phyloP scores from a whole-genome alignment of 2,888 invertebrate genomes.

The Meteorus colon region DNA sequence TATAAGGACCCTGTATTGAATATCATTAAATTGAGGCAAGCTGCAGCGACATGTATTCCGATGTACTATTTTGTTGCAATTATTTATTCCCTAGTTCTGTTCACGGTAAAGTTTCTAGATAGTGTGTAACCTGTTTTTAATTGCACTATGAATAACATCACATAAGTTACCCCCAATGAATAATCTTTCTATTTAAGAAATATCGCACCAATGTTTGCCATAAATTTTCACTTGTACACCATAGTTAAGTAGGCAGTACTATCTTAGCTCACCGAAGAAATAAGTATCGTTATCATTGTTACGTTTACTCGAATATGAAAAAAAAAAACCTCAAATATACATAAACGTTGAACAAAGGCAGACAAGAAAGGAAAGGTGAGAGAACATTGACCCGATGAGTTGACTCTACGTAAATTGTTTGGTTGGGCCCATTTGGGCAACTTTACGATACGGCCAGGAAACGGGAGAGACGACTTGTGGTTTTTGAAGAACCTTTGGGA shows the following conservation, averaged over 20 bases:
- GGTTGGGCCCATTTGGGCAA: constrained; percentile 22
- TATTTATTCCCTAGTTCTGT: too few species aligned
- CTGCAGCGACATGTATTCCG: too few species aligned
- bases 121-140: too few species aligned
- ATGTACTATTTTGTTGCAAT: too few species aligned
- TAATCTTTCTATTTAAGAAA: too few species aligned
- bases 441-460: constrained; percentile 23
- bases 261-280: neutral
- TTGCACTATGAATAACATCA: too few species aligned
- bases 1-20: too few species aligned
- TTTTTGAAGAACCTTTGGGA: neutral
- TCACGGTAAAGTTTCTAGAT: too few species aligned
- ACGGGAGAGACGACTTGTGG: constrained; percentile 20
- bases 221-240: neutral
- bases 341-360: constrained; percentile 4
- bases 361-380: constrained; percentile 15
- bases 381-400: constrained; percentile 10
- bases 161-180: too few species aligned
- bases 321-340: neutral
- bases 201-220: neutral
- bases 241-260: neutral
- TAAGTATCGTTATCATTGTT: neutral
- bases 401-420: constrained; percentile 5
- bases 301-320: neutral
- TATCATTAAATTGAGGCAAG: too few species aligned